phyloP scores from a whole-genome alignment of 2,888 invertebrate species.

The Chironomus tentans region DNA sequence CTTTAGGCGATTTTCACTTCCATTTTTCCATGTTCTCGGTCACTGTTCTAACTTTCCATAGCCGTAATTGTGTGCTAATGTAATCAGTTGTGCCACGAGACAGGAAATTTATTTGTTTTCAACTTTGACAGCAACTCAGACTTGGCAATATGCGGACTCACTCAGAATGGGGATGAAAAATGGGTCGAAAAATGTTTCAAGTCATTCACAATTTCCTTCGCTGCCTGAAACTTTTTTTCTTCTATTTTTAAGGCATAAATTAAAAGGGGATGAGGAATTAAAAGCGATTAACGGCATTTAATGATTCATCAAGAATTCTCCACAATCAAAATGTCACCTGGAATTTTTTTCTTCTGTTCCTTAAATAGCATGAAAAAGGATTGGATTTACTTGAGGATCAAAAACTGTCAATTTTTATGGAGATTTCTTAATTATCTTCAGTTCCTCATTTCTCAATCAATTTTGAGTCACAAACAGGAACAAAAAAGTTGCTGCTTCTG shows the following conservation, averaged over 20 bases:
- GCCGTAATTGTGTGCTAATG: slow-evolving; percentile 7
- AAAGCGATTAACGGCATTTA: neutral
- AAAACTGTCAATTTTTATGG: neutral
- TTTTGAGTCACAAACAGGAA: neutral
- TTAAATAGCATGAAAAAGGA: neutral
- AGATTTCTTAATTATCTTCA: no score
- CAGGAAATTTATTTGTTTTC: slow-evolving; percentile 25
- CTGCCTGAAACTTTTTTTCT: no score
- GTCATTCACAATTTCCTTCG: neutral
- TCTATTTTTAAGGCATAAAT: neutral
- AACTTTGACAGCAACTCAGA: neutral
- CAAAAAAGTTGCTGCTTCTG: no score
- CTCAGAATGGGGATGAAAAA: neutral
- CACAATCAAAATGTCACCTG: neutral
- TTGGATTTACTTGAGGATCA: no score
- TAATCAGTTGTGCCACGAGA: neutral
- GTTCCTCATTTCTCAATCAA: neutral
- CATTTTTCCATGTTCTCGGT: neutral
- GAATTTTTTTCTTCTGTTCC: no score
- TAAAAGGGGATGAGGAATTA: neutral
- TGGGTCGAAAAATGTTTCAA: slow-evolving; percentile 3
- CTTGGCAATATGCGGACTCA: no score
- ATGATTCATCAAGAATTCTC: neutral
- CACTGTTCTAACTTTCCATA: neutral
- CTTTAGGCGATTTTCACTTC: slow-evolving; percentile 6